Conservation (phyloP, 2,113 vertebrate species). For the Dendropsophus ebraccatus region DNA sequence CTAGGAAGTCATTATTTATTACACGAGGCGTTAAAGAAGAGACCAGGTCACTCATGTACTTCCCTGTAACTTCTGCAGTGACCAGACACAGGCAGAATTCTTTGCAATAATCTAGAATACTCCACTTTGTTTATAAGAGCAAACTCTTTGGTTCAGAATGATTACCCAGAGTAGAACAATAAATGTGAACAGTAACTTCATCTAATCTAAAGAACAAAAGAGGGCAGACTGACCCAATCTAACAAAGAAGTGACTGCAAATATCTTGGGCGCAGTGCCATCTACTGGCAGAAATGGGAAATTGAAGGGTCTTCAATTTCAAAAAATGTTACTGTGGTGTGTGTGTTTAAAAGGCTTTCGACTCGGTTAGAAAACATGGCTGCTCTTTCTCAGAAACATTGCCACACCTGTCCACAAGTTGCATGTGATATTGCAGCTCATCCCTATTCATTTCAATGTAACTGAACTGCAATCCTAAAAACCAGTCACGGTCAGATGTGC, state of each 20-base stretch:
- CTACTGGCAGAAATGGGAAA: slow-evolving; percentile 12
- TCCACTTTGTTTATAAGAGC: not conserved
- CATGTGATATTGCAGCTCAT: too few relatives aligned
- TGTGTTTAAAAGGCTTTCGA: too few relatives aligned
- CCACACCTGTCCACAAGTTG: too few relatives aligned
- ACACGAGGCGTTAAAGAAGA: not conserved
- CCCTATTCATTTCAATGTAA: too few relatives aligned
- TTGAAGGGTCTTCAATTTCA: not conserved
- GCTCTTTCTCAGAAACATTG: too few relatives aligned
- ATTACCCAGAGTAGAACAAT: slow-evolving; percentile 4
- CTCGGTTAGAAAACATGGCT: too few relatives aligned
- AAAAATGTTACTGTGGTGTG: not conserved
- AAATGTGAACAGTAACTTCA: not conserved
- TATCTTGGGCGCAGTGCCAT: not conserved
- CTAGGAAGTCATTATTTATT: not conserved
- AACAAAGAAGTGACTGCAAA: not conserved
- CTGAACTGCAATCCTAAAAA: too few relatives aligned
- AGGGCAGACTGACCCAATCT: not conserved
- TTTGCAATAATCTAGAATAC: not conserved
- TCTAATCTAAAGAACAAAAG: slow-evolving; percentile 5
- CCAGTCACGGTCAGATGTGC: too few relatives aligned
- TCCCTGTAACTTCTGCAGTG: not conserved
- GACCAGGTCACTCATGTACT: not conserved
- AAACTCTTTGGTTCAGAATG: not conserved
- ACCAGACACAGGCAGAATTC: not conserved